Evolutionary conservation across 2,797 vertebrate species (phyloP).

Genomic region (Malurus leucopterus): DNA sequence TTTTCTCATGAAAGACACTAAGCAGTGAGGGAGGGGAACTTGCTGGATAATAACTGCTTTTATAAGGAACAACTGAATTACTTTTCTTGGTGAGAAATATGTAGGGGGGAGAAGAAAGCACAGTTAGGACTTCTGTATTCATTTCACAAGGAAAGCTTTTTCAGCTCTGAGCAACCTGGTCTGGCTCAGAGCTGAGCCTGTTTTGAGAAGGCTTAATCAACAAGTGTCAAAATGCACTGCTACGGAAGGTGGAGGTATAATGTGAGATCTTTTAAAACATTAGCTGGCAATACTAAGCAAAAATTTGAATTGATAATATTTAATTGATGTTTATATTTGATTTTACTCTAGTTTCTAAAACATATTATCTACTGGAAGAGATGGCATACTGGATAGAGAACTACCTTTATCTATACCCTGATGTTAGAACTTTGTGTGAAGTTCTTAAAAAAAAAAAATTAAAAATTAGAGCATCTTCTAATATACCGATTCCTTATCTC

Average conservation of each 20-base stretch:
- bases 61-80: not conserved
- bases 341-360: not conserved
- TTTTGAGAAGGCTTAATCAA: not conserved
- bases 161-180: not conserved
- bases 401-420: not conserved
- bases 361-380: not conserved
- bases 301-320: not conserved
- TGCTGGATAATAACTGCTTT: not conserved
- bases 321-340: not conserved
- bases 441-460: not conserved
- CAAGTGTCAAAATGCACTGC: not conserved
- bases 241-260: not conserved
- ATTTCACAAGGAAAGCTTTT: not conserved
- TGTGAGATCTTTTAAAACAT: not conserved
- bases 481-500: not conserved
- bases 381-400: not conserved
- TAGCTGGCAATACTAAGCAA: not conserved
- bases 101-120: not conserved
- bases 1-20: not conserved
- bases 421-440: not conserved
- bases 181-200: not conserved
- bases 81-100: not conserved
- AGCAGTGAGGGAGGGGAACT: not conserved
- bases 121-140: not conserved
- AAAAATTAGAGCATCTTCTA: not conserved